Base-by-base conservation (phyloP, 1,140 invertebrate species). In the Platyscapa corneri region DNA sequence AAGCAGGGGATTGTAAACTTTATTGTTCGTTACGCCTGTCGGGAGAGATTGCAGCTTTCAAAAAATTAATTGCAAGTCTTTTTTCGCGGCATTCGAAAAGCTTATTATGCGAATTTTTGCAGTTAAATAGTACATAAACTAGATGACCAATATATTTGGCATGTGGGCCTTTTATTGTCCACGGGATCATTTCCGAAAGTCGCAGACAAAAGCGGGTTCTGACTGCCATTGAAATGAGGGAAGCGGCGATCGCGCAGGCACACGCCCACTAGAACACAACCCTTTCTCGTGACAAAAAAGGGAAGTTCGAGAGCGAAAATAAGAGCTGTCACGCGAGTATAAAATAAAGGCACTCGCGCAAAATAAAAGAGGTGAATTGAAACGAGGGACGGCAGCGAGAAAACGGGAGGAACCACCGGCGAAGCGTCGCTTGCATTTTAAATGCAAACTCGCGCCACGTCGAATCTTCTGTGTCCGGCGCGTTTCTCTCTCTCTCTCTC, bases 391-490 rank as follows among this genome's bases (percentile, higher is more conserved):
- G n/a, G 32, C 42, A 64, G 34, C 49, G 70, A 83, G 65, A 79
- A 74, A 84, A 42, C 83, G 76, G 76, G 60, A 65, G 75, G 82
- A 79, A 53, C 82, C 82, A 84, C 82, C 82, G 82, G 18, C 82
- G 82, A 77, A 49, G 82, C 23, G 6, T 60, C 60, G 34, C 32
- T 84, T 76, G 60, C 70, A 64, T 75, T 83, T 83, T 70, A 80
- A 84, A 60, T 30, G 42, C 75, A 37, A 70, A 70, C 60, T 81
- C 79, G 79, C 56, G 77, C 77, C 49, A 42, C 49, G 49, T 60
- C 67, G 70, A 82, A 75, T 82, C 75, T 60, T 34, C 56, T 39
- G 18, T 64, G 53, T 14, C 53, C 77, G 56, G 16, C 30, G 53
- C 53, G 56, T 65, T 75, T 39, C 39, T 77, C 75, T 56, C 27